Evolutionary conservation across 2,888 invertebrate genomes (phyloP).

Genomic region (Drosophila macrothrix): DNA sequence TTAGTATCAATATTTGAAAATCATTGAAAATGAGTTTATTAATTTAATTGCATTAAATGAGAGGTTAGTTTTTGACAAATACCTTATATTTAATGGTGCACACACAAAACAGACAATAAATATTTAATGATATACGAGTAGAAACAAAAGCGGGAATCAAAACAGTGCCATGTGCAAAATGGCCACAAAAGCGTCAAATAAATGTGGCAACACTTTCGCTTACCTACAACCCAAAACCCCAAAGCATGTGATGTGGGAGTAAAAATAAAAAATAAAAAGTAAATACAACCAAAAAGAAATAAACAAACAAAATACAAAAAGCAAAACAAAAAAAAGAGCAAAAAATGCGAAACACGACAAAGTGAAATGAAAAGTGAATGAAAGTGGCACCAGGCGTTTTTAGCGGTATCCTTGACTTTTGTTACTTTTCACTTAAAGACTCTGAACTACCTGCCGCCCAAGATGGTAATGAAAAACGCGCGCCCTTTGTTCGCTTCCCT

Average conservation of each 20-base stretch:
- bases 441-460: conserved; percentile 37
- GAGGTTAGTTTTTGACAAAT: neutral
- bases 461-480: conserved; percentile 74
- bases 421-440: conserved; percentile 70
- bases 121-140: conserved; percentile 15
- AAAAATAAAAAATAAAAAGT: neutral
- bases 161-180: conserved; percentile 15
- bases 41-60: conserved; percentile 27
- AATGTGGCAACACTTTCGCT: conserved; percentile 44
- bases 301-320: conserved; percentile 4
- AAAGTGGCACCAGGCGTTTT: conserved; percentile 62
- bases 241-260: conserved; percentile 29
- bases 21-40: conserved; percentile 24
- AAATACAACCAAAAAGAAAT: neutral
- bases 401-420: conserved; percentile 79
- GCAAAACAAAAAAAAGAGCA: conserved; percentile 14
- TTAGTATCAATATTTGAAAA: conserved; percentile 19
- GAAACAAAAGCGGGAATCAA: neutral
- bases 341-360: conserved; percentile 34
- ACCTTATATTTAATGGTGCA: conserved; percentile 1
- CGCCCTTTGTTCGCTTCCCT: conserved; percentile 66
- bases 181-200: conserved; percentile 16
- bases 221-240: conserved; percentile 7
- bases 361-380: conserved; percentile 74
- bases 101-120: conserved; percentile 17